Evolutionary conservation across 2,888 invertebrate species (phyloP), one percentile per base, ranked within the genome.

Genomic region (Parnassius smintheus): DNA sequence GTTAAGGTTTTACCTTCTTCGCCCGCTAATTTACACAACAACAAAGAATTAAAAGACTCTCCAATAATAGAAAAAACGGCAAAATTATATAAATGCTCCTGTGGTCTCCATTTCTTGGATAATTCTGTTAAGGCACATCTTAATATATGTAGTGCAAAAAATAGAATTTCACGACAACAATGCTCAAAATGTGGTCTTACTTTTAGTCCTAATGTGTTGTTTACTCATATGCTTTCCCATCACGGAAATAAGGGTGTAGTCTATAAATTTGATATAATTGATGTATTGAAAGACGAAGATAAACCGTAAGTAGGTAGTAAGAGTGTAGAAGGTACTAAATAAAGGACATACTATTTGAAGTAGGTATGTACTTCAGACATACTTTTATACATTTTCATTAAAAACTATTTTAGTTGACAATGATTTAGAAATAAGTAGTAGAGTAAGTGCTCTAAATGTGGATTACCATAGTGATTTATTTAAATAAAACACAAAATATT

Each of bases 131-230:
- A 3, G 9, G 44, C 18, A 12, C 66, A 66, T 13, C 35, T 56
- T 22, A 60, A 50, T 18, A 4, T 10, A 11, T 62, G 62, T 49
- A 10, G 2, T 45, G 58, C 74, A 35, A 81, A 72, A 61, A 60
- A 66, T 50, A 80, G 76, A 71, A 68, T 71, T 62, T 67, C 73
- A 13, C 81, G 74, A 66, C 85, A 86, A 72, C 75, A 64, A 67
- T 88, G 88, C 68, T 75, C 82, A n/a, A 86, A 85, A 72, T 88
- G 88, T 66, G 74, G 78, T 62, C 70, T 88, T 13, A 66, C 75
- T 7, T 88, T 88, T 67, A 82, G 78, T 25, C 76, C 84, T 13
- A 80, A 76, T 59, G 75, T 81, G 65, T 73, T 88, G 65, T 88
- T 86, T 69, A 75, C 76, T 59, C 88, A 88, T 75, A 72, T 87